Evolutionary conservation across 2,797 vertebrate genomes (phyloP), one percentile per base, ranked within the genome.

Genomic region (Clarias fuscus): DNA sequence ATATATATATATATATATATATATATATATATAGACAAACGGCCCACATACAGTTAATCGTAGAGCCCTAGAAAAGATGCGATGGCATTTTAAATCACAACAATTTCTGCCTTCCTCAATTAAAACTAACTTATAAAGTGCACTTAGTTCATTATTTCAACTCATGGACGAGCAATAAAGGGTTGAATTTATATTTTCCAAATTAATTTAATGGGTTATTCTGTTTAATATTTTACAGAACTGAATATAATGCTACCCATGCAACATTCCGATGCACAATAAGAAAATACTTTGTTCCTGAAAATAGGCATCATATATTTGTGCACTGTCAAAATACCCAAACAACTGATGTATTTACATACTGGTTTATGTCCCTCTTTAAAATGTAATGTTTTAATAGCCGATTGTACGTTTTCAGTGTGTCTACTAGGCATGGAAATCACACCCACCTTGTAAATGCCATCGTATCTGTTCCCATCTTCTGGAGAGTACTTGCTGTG

Each of bases 391-490:
- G 13, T 75, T 75, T n/a, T 75, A 27, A n/a, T 1, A 53, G 72
- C 18, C 20, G 4, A 56, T 33, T 4, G 56, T 17, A 33, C 17
- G 13, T 37, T 37, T 97, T 97, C 97, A 99, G 90, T 99, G 99
- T 88, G 98, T 97, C 98, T 95, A 98, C 98, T 87, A 62, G 0
- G 15, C 85, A 65, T 88, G n/a, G 13, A 0, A 8, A 33, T 37
- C 43, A 61, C 33, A 61, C 89, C 84, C 27, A 98, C 98, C 96
- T 99, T 99, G 86, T 99, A 99, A 86, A 99, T 99, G 1, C 98
- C 98, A 0, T 99, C 98, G 0, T 99, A 99, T 87, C 98, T 88
- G 94, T 99, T 99, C 33, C 98, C 98, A 62, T 99, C 98, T 0
- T 96, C 93, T 0, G 98, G 98, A 0, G 93, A 96, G 0, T 95